phyloP scores from a whole-genome alignment of 2,113 vertebrate genomes.

The Fulmarus glacialis region DNA sequence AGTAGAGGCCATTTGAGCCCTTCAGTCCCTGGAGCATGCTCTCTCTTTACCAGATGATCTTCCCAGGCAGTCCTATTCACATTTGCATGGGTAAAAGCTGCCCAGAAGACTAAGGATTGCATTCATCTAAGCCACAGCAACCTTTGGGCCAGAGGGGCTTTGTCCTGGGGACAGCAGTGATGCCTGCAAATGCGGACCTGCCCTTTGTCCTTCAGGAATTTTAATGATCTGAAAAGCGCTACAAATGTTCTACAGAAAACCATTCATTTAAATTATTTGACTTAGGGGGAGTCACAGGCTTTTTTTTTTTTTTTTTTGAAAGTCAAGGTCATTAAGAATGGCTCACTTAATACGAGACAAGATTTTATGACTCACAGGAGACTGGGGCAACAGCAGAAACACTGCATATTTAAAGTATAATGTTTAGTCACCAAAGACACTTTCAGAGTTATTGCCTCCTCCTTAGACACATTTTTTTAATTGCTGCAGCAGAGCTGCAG shows the following conservation, averaged over 20 bases:
- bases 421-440: slow-evolving; percentile 11
- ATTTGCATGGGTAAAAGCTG: not conserved
- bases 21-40: not conserved
- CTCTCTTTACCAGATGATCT: not conserved
- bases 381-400: slow-evolving; percentile 10
- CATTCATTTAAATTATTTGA: slow-evolving; percentile 16
- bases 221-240: not conserved
- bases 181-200: not conserved
- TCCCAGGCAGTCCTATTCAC: not conserved
- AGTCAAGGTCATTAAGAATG: slow-evolving; percentile 32
- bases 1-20: not conserved
- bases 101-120: not conserved
- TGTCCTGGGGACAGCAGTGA: not conserved
- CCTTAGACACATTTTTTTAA: slow-evolving; percentile 26
- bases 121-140: not conserved
- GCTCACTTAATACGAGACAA: not conserved
- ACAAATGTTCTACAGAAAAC: slow-evolving; percentile 1
- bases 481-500: not conserved
- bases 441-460: slow-evolving; percentile 19
- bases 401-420: not conserved
- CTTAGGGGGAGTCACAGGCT: not conserved
- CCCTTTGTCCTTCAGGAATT: not conserved
- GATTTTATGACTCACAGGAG: slow-evolving; percentile 49
- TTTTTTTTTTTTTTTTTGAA: not conserved
- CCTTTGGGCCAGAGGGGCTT: not conserved